These are phyloP conservation scores for Anguilla obscura DNA, from an alignment of 2,797 vertebrate species.

Conservation along the genomic window DNA sequence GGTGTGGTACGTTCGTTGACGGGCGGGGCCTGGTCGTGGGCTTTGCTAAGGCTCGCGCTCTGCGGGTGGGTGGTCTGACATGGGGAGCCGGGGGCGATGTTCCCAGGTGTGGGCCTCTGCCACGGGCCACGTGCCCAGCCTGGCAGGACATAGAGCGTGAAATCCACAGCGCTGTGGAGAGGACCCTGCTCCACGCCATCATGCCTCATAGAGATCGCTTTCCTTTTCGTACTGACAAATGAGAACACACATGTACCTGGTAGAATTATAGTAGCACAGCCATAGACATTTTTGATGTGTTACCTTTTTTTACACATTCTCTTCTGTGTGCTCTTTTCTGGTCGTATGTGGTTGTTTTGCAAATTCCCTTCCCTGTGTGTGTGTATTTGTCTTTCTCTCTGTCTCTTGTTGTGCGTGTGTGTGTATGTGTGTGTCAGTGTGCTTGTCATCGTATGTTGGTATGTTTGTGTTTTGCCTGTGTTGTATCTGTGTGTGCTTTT, in stretches of 20 bases:
- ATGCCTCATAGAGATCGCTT: neutral
- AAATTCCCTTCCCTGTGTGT: neutral
- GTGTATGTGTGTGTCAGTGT: neutral
- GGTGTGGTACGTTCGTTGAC: conserved; percentile 55
- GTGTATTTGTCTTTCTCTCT: neutral
- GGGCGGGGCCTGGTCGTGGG: neutral
- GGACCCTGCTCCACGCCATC: neutral
- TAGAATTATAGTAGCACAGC: neutral
- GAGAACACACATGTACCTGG: neutral
- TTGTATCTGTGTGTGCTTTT: neutral
- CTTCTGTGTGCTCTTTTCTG: neutral
- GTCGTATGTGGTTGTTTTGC: neutral
- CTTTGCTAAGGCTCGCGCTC: neutral
- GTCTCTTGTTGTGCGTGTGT: neutral
- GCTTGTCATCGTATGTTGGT: no score
- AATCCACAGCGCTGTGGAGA: neutral
- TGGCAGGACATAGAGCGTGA: neutral
- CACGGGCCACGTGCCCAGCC: neutral
- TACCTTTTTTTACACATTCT: neutral
- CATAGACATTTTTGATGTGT: neutral
- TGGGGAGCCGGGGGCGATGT: neutral
- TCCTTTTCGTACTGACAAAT: neutral
- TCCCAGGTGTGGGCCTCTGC: neutral
- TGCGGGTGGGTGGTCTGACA: neutral
- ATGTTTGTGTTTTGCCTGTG: neutral